A percentile compares a stretch with the other conserved stretches of the same genome.
Conservation (phyloP, 2,113 vertebrate genomes). For the Aspidoscelis tigris region DNA sequence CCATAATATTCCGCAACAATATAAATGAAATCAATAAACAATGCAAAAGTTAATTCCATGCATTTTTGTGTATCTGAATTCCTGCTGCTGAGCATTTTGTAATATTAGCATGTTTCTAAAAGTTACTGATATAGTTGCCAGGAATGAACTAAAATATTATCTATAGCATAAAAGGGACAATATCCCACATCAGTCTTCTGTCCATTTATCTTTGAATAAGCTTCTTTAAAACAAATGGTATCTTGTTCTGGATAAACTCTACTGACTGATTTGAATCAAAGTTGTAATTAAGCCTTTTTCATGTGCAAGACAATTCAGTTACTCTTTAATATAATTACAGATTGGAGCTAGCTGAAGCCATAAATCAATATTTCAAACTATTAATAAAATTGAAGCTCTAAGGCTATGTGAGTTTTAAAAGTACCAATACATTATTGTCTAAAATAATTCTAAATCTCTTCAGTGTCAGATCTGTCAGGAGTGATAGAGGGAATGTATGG, state of each 20-base stretch:
- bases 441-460: conserved; percentile 5
- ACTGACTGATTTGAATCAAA: neutral
- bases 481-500: neutral
- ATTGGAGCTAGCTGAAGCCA: conserved; percentile 5
- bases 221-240: neutral
- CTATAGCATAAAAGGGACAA: neutral
- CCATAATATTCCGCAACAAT: too few species aligned
- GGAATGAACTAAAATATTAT: neutral
- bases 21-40: too few species aligned
- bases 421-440: conserved; percentile 15
- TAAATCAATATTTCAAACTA: conserved; percentile 40
- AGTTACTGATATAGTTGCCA: too few species aligned
- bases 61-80: too few species aligned
- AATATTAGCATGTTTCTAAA: too few species aligned
- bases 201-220: neutral
- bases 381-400: conserved; percentile 31
- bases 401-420: neutral
- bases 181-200: neutral
- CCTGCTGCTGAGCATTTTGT: too few species aligned
- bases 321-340: conserved; percentile 13
- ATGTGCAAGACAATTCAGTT: conserved; percentile 22
- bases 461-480: neutral
- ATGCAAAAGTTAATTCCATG: too few species aligned
- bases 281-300: neutral
- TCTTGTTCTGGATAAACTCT: neutral